phyloP scores from a whole-genome alignment of 2,113 vertebrate species.

The Passer domesticus region DNA sequence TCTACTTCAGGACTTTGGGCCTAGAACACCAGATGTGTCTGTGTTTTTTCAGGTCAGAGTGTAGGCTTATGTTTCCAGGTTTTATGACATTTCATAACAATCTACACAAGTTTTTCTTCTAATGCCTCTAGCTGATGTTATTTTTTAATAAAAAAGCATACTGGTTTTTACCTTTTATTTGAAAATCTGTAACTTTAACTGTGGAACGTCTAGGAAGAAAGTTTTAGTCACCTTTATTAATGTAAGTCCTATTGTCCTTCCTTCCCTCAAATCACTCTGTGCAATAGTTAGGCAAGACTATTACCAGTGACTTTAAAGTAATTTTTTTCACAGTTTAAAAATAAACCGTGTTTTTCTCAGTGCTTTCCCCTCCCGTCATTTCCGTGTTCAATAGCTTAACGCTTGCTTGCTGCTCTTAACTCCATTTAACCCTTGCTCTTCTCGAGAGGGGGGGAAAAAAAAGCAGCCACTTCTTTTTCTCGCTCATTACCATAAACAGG shows the following conservation, averaged over 20 bases:
- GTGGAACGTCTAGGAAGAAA: neutral
- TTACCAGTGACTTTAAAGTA: neutral
- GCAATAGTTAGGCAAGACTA: neutral
- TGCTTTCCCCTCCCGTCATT: constrained; percentile 35
- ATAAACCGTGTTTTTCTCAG: constrained; percentile 9
- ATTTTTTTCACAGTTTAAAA: constrained; percentile 41
- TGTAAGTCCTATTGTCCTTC: neutral
- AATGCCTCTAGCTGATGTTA: neutral
- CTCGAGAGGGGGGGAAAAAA: neutral
- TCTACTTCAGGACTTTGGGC: constrained; percentile 48
- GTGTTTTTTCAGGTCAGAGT: constrained; percentile 35
- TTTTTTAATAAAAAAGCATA: neutral
- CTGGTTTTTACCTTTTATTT: neutral
- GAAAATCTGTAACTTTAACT: neutral
- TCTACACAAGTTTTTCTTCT: neutral
- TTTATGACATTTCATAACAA: constrained; percentile 34
- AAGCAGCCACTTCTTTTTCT: constrained; percentile 28
- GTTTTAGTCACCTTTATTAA: neutral
- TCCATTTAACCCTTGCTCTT: constrained; percentile 56
- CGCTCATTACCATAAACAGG: constrained; percentile 55
- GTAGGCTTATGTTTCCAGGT: neutral
- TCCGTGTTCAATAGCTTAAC: constrained; percentile 40
- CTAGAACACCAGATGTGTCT: constrained; percentile 52
- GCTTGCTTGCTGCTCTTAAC: neutral
- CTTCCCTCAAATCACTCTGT: neutral